These are phyloP conservation scores for Aphelenchoides bicaudatus DNA, from an alignment of 2,888 invertebrate species.

Conservation along the genomic window DNA sequence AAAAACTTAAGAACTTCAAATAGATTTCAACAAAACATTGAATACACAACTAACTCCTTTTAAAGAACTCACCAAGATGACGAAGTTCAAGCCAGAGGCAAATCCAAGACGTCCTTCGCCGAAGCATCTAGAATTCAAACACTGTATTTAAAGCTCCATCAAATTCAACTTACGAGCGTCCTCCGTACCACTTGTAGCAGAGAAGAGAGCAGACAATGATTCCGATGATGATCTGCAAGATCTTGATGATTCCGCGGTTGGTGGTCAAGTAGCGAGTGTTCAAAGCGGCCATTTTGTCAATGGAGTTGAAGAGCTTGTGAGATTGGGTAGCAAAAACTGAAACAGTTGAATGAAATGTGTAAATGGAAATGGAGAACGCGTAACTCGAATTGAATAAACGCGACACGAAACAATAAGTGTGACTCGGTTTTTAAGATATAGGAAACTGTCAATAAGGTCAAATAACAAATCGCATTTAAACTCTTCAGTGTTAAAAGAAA, in stretches of 20 bases:
- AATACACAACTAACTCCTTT: no score
- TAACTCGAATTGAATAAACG: conserved; percentile 5
- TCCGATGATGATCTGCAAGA: conserved; percentile 46
- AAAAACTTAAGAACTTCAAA: no score
- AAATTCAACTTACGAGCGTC: conserved; percentile 29
- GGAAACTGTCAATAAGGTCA: neutral
- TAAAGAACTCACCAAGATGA: conserved; percentile 25
- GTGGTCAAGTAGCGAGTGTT: conserved; percentile 33
- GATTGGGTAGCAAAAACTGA: neutral
- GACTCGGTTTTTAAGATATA: neutral
- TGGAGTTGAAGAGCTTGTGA: neutral
- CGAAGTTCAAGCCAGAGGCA: conserved; percentile 32
- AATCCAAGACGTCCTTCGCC: conserved; percentile 33
- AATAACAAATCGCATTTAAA: no score
- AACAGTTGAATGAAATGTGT: neutral
- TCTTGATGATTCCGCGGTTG: conserved; percentile 51
- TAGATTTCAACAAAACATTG: no score
- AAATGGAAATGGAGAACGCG: neutral
- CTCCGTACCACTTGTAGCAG: conserved; percentile 41
- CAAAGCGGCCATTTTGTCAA: conserved; percentile 27
- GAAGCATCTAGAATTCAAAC: neutral
- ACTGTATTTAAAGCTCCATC: neutral
- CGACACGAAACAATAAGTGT: neutral
- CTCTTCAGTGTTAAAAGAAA: no score
- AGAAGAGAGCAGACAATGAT: conserved; percentile 55